These are phyloP conservation scores for Heliconius himera DNA, from an alignment of 1,140 invertebrate genomes.

Conservation along the genomic window DNA sequence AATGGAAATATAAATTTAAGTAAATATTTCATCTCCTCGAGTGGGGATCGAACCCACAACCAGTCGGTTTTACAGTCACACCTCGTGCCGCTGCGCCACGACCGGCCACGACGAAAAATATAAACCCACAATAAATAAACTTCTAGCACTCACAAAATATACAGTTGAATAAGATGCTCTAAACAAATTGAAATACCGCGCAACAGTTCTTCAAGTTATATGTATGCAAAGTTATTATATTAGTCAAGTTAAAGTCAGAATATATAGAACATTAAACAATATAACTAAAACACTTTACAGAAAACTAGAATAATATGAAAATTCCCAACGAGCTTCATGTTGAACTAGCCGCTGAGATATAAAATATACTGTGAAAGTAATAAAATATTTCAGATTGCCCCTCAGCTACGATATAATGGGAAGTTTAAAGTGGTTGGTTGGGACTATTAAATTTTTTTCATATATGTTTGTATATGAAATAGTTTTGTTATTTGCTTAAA, in stretches of 20 bases:
- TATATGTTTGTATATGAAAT: background rate
- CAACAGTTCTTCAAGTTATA: background rate
- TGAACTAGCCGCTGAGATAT: constrained; percentile 10
- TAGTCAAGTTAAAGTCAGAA: background rate
- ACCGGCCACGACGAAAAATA: too few species aligned
- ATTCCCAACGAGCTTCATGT: constrained; percentile 8
- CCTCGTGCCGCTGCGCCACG: too few species aligned
- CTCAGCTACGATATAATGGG: background rate
- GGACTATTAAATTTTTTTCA: background rate
- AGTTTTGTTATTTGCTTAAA: too few species aligned
- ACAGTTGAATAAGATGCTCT: too few species aligned
- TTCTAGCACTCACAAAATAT: too few species aligned
- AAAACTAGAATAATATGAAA: constrained; percentile 8
- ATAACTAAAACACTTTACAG: constrained; percentile 12
- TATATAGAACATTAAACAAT: background rate
- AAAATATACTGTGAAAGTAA: constrained; percentile 2
- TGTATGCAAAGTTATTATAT: background rate
- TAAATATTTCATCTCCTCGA: too few species aligned
- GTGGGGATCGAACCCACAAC: too few species aligned
- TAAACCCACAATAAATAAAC: too few species aligned
- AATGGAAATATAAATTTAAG: too few species aligned
- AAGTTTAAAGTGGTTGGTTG: background rate
- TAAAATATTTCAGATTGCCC: constrained; percentile 12
- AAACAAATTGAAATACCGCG: background rate
- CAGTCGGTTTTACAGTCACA: too few species aligned